Evolutionary conservation across 2,113 vertebrate genomes (phyloP).

Genomic region (Ciconia boyciana): DNA sequence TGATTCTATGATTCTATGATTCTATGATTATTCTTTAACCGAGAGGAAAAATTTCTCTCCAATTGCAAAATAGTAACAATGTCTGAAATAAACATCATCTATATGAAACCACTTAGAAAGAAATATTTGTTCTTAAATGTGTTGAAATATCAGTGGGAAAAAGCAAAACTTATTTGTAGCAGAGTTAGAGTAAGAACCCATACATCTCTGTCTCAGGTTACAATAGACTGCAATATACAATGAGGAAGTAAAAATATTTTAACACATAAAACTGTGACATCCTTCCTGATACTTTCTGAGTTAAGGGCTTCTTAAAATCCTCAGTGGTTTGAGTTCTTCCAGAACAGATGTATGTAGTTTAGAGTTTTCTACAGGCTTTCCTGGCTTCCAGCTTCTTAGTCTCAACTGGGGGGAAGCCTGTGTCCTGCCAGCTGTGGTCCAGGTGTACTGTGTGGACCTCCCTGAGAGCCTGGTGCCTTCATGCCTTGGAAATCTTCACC

Average conservation of each 20-base stretch:
- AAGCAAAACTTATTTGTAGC: neutral
- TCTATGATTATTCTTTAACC: neutral
- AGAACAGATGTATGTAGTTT: neutral
- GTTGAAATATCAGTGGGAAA: neutral
- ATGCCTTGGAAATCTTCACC: neutral
- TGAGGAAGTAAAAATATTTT: neutral
- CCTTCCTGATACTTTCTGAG: neutral
- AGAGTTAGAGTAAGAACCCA: neutral
- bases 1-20: too few relatives aligned
- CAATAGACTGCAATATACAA: neutral
- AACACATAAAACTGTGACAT: neutral
- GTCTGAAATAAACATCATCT: neutral
- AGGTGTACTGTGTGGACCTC: neutral
- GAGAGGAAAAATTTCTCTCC: neutral
- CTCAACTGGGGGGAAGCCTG: neutral
- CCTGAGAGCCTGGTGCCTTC: neutral
- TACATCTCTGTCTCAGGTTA: neutral
- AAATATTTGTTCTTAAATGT: neutral
- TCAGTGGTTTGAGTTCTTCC: neutral
- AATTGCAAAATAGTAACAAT: neutral
- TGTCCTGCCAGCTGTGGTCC: neutral
- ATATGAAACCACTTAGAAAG: neutral
- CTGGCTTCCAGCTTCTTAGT: neutral
- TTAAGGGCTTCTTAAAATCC: neutral
- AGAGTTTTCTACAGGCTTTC: neutral